A percentile compares a stretch with the other conserved stretches of the same genome.
phyloP scores from a whole-genome alignment of 2,888 invertebrate genomes.

The Drosophila leonis region DNA sequence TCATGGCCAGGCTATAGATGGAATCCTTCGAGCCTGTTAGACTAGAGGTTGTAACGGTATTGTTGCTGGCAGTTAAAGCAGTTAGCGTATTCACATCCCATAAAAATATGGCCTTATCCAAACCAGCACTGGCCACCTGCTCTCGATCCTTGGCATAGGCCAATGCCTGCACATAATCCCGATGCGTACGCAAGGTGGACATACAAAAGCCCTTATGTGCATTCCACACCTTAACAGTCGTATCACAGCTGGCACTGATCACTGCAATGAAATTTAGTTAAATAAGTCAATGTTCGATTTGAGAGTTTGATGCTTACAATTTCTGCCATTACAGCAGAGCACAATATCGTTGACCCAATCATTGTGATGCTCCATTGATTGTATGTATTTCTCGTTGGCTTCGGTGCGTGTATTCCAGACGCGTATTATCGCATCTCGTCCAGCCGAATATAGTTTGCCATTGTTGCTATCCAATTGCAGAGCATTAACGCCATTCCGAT shows the following conservation, averaged over 20 bases:
- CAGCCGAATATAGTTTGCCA: slow-evolving; percentile 96
- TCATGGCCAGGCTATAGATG: slow-evolving; percentile 99
- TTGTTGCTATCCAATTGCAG: slow-evolving; percentile 95
- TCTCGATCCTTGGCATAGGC: slow-evolving; percentile 99
- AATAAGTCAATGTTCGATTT: not conserved
- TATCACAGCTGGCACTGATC: slow-evolving; percentile 99
- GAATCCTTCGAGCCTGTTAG: slow-evolving; percentile 98
- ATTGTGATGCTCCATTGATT: slow-evolving; percentile 99
- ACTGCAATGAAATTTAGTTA: slow-evolving; percentile 87
- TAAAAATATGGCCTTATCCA: slow-evolving; percentile 98
- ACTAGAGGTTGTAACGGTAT: slow-evolving; percentile 99
- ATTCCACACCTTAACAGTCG: slow-evolving; percentile 99
- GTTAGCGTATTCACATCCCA: slow-evolving; percentile 99
- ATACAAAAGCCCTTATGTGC: slow-evolving; percentile 99
- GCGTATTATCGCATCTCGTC: slow-evolving; percentile 97
- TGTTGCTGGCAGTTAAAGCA: slow-evolving; percentile 98
- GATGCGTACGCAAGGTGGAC: slow-evolving; percentile 98
- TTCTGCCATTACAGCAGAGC: slow-evolving; percentile 97
- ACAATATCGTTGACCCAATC: slow-evolving; percentile 99
- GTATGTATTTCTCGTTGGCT: slow-evolving; percentile 91
- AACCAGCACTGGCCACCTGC: slow-evolving; percentile 96
- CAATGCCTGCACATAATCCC: slow-evolving; percentile 98
- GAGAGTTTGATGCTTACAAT: slow-evolving; percentile 87
- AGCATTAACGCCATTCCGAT: slow-evolving; percentile 98
- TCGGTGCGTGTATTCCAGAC: slow-evolving; percentile 92